phyloP scores from a whole-genome alignment of 2,888 invertebrate genomes.

The Clivina fossor region DNA sequence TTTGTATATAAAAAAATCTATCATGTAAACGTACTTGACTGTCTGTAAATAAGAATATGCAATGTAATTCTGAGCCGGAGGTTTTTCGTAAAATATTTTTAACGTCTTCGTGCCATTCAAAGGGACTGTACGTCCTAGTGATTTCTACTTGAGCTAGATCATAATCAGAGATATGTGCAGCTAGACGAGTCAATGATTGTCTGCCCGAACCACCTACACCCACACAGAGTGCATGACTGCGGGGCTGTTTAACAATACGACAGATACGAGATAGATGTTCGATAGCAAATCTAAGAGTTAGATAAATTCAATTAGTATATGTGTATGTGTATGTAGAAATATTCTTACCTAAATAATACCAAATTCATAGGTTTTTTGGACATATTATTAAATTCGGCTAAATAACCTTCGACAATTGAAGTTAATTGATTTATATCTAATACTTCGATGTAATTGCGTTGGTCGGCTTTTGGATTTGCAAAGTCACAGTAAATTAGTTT shows the following conservation, averaged over 20 bases:
- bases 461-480: conserved; percentile 89
- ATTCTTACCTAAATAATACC: conserved; percentile 85
- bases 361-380: conserved; percentile 96
- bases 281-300: conserved; percentile 75
- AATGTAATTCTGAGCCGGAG: conserved; percentile 81
- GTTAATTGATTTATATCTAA: conserved; percentile 78
- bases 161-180: conserved; percentile 92
- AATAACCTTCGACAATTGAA: conserved; percentile 81
- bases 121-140: conserved; percentile 77
- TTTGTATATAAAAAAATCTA: neutral
- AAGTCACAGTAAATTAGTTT: conserved; percentile 93
- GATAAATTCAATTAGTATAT: neutral
- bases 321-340: neutral
- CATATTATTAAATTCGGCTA: conserved; percentile 92
- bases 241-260: conserved; percentile 87
- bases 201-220: conserved; percentile 94
- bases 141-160: conserved; percentile 92
- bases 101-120: conserved; percentile 91
- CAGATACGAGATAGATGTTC: conserved; percentile 91
- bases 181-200: conserved; percentile 85
- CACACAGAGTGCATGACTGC: conserved; percentile 85
- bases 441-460: conserved; percentile 86
- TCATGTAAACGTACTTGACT: conserved; percentile 69
- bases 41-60: conserved; percentile 89
- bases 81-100: conserved; percentile 79